A percentile compares a stretch with the other conserved stretches of the same genome.
These are phyloP conservation scores for Mormyrus lacerda DNA, from an alignment of 2,113 vertebrate genomes.

Conservation along the genomic window DNA sequence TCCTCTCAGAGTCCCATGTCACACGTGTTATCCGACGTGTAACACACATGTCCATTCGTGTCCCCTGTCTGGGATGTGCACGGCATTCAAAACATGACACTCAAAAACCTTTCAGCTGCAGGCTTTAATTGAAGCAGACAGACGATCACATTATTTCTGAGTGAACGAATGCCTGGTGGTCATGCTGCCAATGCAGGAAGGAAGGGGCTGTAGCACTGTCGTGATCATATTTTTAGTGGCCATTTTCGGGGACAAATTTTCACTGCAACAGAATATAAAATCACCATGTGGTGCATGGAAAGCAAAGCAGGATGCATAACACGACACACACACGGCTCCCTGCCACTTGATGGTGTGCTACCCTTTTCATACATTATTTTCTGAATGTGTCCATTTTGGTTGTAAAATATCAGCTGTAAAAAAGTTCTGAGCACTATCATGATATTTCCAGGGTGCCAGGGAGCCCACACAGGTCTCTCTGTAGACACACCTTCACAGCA, in stretches of 20 bases:
- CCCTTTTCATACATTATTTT: background rate
- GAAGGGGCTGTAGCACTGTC: background rate
- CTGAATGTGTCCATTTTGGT: background rate
- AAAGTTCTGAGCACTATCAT: background rate
- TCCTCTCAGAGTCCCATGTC: background rate
- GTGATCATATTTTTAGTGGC: no score
- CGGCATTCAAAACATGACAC: background rate
- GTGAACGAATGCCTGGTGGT: background rate
- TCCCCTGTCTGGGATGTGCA: background rate
- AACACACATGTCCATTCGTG: background rate
- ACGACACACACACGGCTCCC: background rate
- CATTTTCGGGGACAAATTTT: background rate
- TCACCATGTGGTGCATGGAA: background rate
- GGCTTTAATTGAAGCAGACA: background rate
- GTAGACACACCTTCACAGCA: background rate
- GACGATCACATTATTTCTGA: background rate
- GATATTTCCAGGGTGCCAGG: background rate
- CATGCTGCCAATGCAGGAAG: no score
- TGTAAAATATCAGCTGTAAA: background rate
- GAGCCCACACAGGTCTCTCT: background rate
- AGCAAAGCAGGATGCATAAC: background rate
- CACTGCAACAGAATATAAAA: background rate
- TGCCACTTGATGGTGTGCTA: constrained; percentile 8
- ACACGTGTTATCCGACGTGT: background rate
- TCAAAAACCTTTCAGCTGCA: background rate